A percentile compares a stretch with the other conserved stretches of the same genome.
Conservation (phyloP, 2,113 vertebrate genomes). For the Lasiurus borealis region DNA sequence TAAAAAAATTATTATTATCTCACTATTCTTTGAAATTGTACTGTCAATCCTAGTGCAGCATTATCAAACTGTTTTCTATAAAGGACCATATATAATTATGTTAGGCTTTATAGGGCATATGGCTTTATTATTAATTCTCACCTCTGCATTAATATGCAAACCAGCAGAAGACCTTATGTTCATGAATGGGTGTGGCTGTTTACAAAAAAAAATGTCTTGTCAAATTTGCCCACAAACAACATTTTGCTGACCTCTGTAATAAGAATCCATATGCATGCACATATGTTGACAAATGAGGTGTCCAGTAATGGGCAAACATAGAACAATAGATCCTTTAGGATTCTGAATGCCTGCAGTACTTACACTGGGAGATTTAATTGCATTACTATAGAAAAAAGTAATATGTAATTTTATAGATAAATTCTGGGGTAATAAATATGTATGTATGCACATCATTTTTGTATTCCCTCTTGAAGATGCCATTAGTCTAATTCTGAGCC, state of each 20-base stretch:
- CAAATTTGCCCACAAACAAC: background rate
- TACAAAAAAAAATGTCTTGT: background rate
- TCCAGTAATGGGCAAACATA: background rate
- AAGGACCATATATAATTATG: background rate
- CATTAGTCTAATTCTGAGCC: background rate
- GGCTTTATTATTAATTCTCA: background rate
- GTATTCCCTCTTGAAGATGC: background rate
- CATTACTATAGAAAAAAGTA: background rate
- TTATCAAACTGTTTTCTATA: background rate
- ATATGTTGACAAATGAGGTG: background rate
- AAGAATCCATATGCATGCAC: background rate
- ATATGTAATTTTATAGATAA: background rate
- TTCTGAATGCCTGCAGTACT: background rate
- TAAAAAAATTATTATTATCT: background rate
- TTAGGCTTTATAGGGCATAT: background rate
- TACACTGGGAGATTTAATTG: background rate
- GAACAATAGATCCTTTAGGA: background rate
- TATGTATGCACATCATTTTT: background rate
- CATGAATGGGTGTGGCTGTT: background rate
- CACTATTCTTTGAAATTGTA: background rate
- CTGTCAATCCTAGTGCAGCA: background rate
- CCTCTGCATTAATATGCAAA: conserved; percentile 10
- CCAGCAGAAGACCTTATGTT: background rate
- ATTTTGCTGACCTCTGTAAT: background rate
- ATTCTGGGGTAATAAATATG: background rate